Evolutionary conservation across 1,140 invertebrate genomes (phyloP).

Genomic region (Wiebesia pumilae): DNA sequence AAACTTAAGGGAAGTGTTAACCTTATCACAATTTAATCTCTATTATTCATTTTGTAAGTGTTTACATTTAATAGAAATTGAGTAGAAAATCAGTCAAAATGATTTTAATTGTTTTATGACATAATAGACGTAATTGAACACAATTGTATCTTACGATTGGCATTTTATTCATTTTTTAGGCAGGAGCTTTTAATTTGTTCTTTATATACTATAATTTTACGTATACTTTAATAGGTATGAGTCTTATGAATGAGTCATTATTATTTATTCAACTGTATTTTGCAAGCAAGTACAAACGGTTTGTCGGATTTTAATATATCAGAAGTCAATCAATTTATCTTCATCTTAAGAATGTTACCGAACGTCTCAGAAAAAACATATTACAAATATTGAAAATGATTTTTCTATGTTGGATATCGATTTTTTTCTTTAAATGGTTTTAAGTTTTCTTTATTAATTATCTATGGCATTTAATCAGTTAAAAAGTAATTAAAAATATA

Average conservation of each 20-base stretch:
- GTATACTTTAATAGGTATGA: neutral
- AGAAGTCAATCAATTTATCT: neutral
- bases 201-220: neutral
- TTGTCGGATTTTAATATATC: neutral
- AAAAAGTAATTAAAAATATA: neutral
- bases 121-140: neutral
- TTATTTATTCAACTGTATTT: neutral
- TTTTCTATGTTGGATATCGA: neutral
- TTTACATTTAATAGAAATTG: no score
- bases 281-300: neutral
- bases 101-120: neutral
- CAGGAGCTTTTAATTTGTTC: neutral
- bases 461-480: neutral
- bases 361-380: neutral
- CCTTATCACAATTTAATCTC: no score
- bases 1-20: no score
- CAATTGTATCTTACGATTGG: neutral
- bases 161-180: neutral
- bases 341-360: neutral
- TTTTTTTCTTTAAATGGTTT: neutral
- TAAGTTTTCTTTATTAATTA: neutral
- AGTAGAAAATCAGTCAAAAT: neutral
- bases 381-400: neutral
- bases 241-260: neutral
- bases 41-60: no score